Base-by-base conservation (phyloP, 2,113 vertebrate genomes). In the Sisor rabdophorus region DNA sequence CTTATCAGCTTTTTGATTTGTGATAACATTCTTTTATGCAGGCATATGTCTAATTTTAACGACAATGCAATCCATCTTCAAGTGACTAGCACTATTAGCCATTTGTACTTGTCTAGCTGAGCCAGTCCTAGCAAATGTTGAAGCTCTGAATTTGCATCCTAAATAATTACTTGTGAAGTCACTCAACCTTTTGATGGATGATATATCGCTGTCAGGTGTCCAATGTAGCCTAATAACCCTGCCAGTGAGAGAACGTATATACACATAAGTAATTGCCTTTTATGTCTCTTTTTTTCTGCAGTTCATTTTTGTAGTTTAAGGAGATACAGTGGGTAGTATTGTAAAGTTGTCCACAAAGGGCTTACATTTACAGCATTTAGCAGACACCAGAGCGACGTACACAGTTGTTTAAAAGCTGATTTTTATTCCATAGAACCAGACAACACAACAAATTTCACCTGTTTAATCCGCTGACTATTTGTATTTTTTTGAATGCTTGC, bases 1-100 rank as follows among this genome's bases (percentile, higher is more conserved):
- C 26, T 69, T 70, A 77, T 77, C 54, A 69, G 65, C 65, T 70
- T 61, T 71, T 55, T 61, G 65, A 77, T 77, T 70, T 70, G 75
- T 71, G 67, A 77, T 77, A 52, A 56, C 65, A 15, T 60, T 60
- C 59, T 65, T 77, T 77, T 77, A 40, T 77, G 75, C 75, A 70
- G 75, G 55, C 64, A 52, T 71, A 52, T 54, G 50, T 58, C 77
- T 81, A 32, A 52, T 50, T 73, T 75, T 70, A 24, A 65, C 58
- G 68, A 78, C 48, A 59, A 73, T 24, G 24, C 71, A 48, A 73
- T 73, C 55, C 55, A 73, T 61, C 60, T 75, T 75, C 2, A 54
- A 54, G 73, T 54, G 73, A 53, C 60, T 54, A 26, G 40, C 3
- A 19, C 28, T 19, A 54, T 72, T 71, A 78, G 30, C 59, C 19